Percentiles rank a stretch among this genome's conserved stretches.
Conservation (phyloP, 1,140 invertebrate genomes). For the Procambarus clarkii region DNA sequence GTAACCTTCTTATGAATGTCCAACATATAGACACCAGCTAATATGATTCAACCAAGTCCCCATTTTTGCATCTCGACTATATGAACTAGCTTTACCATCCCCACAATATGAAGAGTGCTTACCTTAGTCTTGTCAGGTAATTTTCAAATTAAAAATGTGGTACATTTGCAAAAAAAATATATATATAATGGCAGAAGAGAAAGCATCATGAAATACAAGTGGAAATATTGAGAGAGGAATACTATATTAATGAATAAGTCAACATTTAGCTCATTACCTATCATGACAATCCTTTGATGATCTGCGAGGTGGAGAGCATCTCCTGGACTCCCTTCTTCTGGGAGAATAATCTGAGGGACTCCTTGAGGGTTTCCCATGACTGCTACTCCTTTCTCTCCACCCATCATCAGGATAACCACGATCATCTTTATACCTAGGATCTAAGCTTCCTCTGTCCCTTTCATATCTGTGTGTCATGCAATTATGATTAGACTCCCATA, state of each 20-base stretch:
- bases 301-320: neutral
- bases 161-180: too few relatives aligned
- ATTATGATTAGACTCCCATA: neutral
- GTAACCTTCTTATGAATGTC: too few relatives aligned
- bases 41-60: too few relatives aligned
- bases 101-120: too few relatives aligned
- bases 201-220: too few relatives aligned
- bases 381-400: constrained; percentile 7
- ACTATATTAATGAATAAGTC: neutral
- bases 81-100: too few relatives aligned
- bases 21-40: too few relatives aligned
- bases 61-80: too few relatives aligned
- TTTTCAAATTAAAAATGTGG: too few relatives aligned
- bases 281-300: neutral
- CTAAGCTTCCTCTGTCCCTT: constrained; percentile 2
- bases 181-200: too few relatives aligned
- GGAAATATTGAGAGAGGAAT: neutral
- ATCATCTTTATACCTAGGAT: constrained; percentile 7
- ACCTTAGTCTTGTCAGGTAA: too few relatives aligned
- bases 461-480: neutral
- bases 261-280: neutral
- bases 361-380: constrained; percentile 1
- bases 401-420: neutral
- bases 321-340: constrained; percentile 3
- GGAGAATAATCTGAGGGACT: neutral